Base-by-base conservation (phyloP, 92 coral and sea anemone species). In the Porites rus region DNA sequence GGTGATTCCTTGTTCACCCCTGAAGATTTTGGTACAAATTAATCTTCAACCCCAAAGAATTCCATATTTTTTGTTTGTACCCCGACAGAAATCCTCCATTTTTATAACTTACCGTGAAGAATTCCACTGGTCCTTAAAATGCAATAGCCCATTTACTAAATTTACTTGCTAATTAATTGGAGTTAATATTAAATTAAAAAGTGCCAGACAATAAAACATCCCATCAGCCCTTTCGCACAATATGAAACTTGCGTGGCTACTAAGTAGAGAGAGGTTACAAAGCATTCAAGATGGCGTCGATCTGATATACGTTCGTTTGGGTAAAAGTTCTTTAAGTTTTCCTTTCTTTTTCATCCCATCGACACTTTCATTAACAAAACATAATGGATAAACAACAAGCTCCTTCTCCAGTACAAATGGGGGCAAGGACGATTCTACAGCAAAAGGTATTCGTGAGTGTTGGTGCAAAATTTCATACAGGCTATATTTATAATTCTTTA, bases 201-300 rank as follows among this genome's bases (percentile, higher is more conserved):
- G 65, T 18, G 65, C 6, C 5, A 10, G 22, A 19, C 1, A 14
- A 16, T 2, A 9, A 43, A 8, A 18, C 24, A 16, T 71, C 77
- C 60, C 65, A 56, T 28, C 65, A 31, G 14, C 10, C 65, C 24
- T 46, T 63, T 62, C 82, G 3, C 16, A 18, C 46, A 43, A 53
- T 12, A 6, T 56, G 5, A 28, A 13, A 25, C n/a, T 65, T 67
- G 25, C 84, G 65, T 21, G 75, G 84, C 17, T 68, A 54, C 75
- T 21, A 79, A 79, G 74, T 16, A 8, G 8, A 4, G 79, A 19
- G 72, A 72, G 87, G 87, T 51, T 83, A 72, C 87, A 28, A 46
- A 73, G 80, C 10, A 73, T 50, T 50, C 80, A 73, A 63, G 0
- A 83, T 83, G 87, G 87, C 87, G 80, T n/a, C 72, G 10, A 19